Base-by-base conservation (phyloP, 2,888 invertebrate genomes). In the Prosopocoilus inquinatus region DNA sequence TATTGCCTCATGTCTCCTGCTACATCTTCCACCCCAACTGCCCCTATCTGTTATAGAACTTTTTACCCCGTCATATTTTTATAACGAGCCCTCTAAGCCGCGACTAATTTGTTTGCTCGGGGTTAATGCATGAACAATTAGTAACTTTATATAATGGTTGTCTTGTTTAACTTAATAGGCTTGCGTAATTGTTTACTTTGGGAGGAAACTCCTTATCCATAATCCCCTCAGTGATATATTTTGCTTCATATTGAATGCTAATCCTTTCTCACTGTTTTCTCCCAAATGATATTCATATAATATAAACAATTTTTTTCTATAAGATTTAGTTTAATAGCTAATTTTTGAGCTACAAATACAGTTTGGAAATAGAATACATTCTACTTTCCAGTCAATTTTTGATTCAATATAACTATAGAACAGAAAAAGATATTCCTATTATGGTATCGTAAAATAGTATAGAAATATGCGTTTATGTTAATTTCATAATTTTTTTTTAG, bases 61-160 rank as follows among this genome's bases (percentile, higher is more conserved):
- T 60, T 60, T 60, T 55, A 44, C 50, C 58, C 53, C 62, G 62
- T 61, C 64, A 64, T 61, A 63, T 64, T 63, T 64, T 64, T 64
- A 50, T 61, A 64, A 63, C 64, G 64, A 63, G 55, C 60, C 47
- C 50, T 51, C 64, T 64, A 64, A 64, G 59, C 64, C 60, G 64
- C 63, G 56, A 56, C 52, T 56, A 56, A 56, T 56, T 56, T 56
- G 56, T 56, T 56, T 53, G 56, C 56, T 48, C 44, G 34, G 34
- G 52, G 52, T 52, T 56, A 56, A 56, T 56, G 52, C 56, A 49
- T 39, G 56, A 41, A 52, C 52, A 56, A 56, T 56, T 56, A 56
- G 56, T 52, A 44, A 47, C 52, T 51, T 56, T 56, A 56, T 55
- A 16, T 50, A 45, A 39, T 33, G 54, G 52, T 50, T 38, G 48